phyloP scores from a whole-genome alignment of 1,140 invertebrate genomes.

The Antheraea pernyi region DNA sequence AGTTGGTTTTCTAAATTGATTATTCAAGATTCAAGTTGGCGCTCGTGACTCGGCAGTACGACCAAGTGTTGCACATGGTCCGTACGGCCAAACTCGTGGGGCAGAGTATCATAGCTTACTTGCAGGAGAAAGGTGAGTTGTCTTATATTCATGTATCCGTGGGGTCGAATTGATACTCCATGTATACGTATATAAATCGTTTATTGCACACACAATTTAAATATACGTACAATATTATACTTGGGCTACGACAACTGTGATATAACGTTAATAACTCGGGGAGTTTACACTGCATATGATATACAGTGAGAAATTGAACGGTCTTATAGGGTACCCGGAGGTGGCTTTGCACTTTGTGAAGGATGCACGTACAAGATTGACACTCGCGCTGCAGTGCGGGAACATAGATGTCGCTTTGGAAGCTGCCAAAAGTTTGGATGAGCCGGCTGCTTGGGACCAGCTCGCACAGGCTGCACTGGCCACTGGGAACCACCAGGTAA shows the following conservation, averaged over 20 bases:
- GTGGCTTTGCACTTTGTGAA: slow-evolving; percentile 99
- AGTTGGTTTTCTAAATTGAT: too few relatives aligned
- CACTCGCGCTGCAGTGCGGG: slow-evolving; percentile 97
- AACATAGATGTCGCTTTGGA: slow-evolving; percentile 98
- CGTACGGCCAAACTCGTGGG: slow-evolving; percentile 97
- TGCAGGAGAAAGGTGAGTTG: slow-evolving; percentile 92
- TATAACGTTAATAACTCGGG: too few relatives aligned
- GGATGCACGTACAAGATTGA: slow-evolving; percentile 98
- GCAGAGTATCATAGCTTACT: slow-evolving; percentile 99
- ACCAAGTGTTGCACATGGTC: slow-evolving; percentile 99
- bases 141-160: too few relatives aligned
- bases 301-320: too few relatives aligned
- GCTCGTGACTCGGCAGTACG: slow-evolving; percentile 97
- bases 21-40: slow-evolving; percentile 92
- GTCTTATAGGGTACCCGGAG: slow-evolving; percentile 93
- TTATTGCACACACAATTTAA: too few relatives aligned
- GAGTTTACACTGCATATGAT: too few relatives aligned
- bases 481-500: slow-evolving; percentile 96
- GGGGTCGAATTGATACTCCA: too few relatives aligned
- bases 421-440: slow-evolving; percentile 96
- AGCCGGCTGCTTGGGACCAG: slow-evolving; percentile 97
- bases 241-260: too few relatives aligned
- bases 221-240: too few relatives aligned
- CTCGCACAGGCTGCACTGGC: slow-evolving; percentile 96
- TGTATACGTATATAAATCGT: too few relatives aligned